Conservation (phyloP, 2,113 vertebrate species). For the Panthera tigris region DNA sequence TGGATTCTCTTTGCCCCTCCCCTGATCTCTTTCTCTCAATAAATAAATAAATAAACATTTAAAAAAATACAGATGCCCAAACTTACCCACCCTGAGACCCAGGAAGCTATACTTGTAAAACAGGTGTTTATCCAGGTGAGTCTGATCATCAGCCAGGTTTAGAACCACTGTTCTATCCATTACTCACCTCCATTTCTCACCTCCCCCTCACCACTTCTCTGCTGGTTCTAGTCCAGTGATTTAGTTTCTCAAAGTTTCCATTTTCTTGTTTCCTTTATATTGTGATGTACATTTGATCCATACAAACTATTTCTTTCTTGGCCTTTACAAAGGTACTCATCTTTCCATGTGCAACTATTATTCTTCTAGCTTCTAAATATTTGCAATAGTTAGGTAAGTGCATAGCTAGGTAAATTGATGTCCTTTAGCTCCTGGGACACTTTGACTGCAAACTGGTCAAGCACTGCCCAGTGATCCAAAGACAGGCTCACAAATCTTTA, state of each 20-base stretch:
- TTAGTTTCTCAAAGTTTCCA: background rate
- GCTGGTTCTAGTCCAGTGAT: background rate
- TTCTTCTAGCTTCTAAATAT: background rate
- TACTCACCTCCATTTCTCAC: background rate
- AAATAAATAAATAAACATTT: no score
- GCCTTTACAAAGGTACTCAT: background rate
- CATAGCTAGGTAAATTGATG: background rate
- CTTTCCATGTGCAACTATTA: background rate
- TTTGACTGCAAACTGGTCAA: background rate
- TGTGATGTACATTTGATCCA: background rate
- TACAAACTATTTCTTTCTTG: background rate
- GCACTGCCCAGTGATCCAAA: background rate
- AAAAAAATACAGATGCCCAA: background rate
- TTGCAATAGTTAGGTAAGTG: background rate
- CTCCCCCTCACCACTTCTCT: background rate
- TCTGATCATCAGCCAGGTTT: background rate
- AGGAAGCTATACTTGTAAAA: background rate
- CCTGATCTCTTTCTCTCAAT: no score
- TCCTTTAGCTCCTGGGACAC: background rate
- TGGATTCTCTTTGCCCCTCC: no score
- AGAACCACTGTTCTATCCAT: background rate
- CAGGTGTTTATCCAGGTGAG: background rate
- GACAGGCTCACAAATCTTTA: background rate
- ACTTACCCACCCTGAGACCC: background rate
- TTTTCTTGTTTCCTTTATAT: background rate